Evolutionary conservation across 2,113 vertebrate genomes (phyloP).

Genomic region (Grantiella picta): DNA sequence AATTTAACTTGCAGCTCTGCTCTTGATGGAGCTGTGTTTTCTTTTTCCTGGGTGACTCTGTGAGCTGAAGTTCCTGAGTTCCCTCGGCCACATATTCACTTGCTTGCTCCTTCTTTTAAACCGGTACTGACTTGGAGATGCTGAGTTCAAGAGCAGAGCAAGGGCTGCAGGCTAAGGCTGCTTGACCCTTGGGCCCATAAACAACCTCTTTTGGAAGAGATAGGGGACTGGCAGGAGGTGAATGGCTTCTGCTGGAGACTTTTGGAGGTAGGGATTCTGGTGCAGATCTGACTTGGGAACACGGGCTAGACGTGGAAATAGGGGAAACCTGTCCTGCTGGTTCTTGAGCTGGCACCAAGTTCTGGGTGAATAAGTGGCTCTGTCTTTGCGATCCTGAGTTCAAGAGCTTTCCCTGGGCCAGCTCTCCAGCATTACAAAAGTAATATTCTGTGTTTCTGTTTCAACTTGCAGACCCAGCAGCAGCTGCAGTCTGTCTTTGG

Average conservation of each 20-base stretch:
- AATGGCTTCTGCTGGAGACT: not conserved
- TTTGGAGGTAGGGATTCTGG: not conserved
- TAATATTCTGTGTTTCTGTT: not conserved
- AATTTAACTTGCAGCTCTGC: not conserved
- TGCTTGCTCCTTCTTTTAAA: not conserved
- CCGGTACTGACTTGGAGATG: not conserved
- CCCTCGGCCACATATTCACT: fast-evolving
- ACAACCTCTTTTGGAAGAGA: not conserved
- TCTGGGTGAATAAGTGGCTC: not conserved
- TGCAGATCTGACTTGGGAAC: not conserved
- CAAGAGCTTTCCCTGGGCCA: not conserved
- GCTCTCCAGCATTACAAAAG: not conserved
- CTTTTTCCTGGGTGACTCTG: not conserved
- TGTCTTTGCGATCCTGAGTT: not conserved
- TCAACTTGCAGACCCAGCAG: not conserved
- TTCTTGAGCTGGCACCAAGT: slow-evolving; percentile 15
- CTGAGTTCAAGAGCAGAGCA: not conserved
- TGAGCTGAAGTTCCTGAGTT: not conserved
- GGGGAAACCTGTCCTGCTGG: slow-evolving; percentile 21
- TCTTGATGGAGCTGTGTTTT: not conserved
- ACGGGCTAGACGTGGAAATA: not conserved
- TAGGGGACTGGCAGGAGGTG: not conserved
- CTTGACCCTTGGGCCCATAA: not conserved
- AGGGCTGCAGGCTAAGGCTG: not conserved
- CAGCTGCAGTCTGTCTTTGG: not conserved